These are phyloP conservation scores for Apodemus agrarius DNA, from an alignment of 2,797 vertebrate genomes.

Conservation along the genomic window DNA sequence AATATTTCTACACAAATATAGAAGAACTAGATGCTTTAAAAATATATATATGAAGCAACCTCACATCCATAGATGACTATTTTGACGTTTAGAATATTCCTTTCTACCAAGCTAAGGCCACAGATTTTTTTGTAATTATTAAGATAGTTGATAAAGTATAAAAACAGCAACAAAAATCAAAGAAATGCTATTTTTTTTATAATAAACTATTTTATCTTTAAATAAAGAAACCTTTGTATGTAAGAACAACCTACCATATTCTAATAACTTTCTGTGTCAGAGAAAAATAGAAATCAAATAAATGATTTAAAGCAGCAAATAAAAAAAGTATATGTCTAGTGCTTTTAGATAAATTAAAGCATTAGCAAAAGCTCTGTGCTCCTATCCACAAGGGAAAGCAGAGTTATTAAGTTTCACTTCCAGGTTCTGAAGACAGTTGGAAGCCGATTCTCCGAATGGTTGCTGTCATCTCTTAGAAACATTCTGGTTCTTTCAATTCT, in stretches of 20 bases:
- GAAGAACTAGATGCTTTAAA: slow-evolving; percentile 17
- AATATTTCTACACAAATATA: not conserved
- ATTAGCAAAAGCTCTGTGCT: slow-evolving; percentile 64
- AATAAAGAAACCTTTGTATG: slow-evolving; percentile 54
- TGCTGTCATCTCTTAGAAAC: slow-evolving; percentile 73
- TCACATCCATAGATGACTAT: not conserved
- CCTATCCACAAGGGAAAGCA: slow-evolving; percentile 58
- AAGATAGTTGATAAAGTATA: not conserved
- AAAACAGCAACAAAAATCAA: not conserved
- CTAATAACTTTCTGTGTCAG: slow-evolving; percentile 1
- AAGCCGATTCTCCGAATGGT: slow-evolving; percentile 68
- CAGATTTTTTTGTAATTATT: not conserved
- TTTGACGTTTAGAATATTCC: not conserved
- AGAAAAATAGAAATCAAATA: slow-evolving; percentile 54
- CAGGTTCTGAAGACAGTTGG: slow-evolving; percentile 75
- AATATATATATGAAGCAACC: not conserved
- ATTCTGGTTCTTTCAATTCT: slow-evolving; percentile 67
- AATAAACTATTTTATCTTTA: slow-evolving; percentile 45
- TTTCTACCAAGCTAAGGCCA: not conserved
- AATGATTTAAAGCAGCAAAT: slow-evolving; percentile 51
- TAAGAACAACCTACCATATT: slow-evolving; percentile 37
- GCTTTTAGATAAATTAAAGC: slow-evolving; percentile 70
- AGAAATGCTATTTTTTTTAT: not conserved
- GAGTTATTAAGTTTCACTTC: slow-evolving; percentile 72
- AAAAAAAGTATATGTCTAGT: slow-evolving; percentile 19